Conservation (phyloP, 2,888 invertebrate genomes). For the Meiosimyza platycephala region DNA sequence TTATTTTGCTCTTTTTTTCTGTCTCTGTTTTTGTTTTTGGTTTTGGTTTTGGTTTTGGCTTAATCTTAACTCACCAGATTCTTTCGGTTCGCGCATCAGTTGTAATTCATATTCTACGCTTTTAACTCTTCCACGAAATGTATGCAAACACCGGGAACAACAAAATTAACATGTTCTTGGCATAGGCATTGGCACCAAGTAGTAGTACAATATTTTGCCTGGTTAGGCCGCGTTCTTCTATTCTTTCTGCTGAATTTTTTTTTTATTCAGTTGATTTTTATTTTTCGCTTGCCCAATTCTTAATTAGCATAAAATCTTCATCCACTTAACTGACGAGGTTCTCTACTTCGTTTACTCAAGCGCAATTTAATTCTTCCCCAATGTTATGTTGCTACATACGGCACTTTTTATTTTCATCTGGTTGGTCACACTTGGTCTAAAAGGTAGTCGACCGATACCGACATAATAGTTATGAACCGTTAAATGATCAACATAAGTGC, state of each 20-base stretch:
- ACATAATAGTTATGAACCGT: conserved; percentile 22
- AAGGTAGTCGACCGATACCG: conserved; percentile 41
- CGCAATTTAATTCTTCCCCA: conserved; percentile 6
- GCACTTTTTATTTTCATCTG: conserved; percentile 4
- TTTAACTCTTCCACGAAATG: conserved; percentile 30
- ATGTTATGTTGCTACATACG: background rate
- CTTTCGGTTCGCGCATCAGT: conserved; percentile 27
- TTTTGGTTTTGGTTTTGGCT: background rate
- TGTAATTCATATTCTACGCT: conserved; percentile 26
- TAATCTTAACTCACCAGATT: background rate
- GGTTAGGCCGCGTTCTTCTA: conserved; percentile 1
- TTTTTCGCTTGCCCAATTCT: conserved; percentile 36
- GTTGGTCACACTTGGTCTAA: conserved; percentile 15
- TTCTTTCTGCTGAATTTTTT: background rate
- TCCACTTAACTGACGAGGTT: conserved; percentile 3
- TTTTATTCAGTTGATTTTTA: conserved; percentile 29
- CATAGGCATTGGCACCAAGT: conserved; percentile 1
- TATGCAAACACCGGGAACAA: conserved; percentile 9
- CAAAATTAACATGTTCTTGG: conserved; percentile 21
- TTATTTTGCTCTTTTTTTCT: background rate
- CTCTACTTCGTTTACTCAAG: conserved; percentile 9
- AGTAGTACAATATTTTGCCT: background rate
- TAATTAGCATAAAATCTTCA: conserved; percentile 33
- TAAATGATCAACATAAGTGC: conserved; percentile 20
- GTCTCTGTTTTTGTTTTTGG: background rate